Base-by-base conservation (phyloP, 2,113 vertebrate genomes). In the Zapus hudsonius region DNA sequence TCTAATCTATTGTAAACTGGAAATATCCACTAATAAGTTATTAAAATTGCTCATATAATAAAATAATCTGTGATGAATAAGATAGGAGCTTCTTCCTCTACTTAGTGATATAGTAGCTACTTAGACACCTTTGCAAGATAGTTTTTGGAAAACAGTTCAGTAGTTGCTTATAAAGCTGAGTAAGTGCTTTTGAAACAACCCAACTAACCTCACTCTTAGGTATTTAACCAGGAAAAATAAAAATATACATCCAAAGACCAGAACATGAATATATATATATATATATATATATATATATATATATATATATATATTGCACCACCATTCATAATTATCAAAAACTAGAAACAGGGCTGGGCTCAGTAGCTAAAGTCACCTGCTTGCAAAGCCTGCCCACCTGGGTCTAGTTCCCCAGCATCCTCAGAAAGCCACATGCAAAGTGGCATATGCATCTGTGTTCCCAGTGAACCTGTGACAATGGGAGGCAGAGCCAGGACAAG, bases 31-130 rank as follows among this genome's bases (percentile, higher is more conserved):
- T 63, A 87, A 72, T 29, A 70, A 90, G 25, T 72, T 80, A 90
- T 75, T 93, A 92, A 92, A 92, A 72, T 5, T 84, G 33, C 29
- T 81, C 70, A 87, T n/a, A 70, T 93, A 89, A 92, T 81, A 80
- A 94, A 95, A 85, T 80, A 76, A 78, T 85, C 73, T 70, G 73
- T 22, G 36, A 61, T 88, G n/a, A 90, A 59, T 89, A 59, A 80
- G 36, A 95, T 44, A 31, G 22, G 8, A 57, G 44, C 31, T 74
- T 36, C 87, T 38, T 47, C 75, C 59, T 17, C 29, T 55, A 38
- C 29, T 81, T 16, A 70, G 22, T 70, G 31, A 19, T 67, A 8
- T 23, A 75, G 38, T 38, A 70, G 40, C n/a, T 66, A 61, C 52
- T 74, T 33, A 75, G 55, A 73, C n/a, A 15, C 33, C 33, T 85